Evolutionary conservation across 2,888 invertebrate genomes (phyloP).

Genomic region (Cactoblastis cactorum): DNA sequence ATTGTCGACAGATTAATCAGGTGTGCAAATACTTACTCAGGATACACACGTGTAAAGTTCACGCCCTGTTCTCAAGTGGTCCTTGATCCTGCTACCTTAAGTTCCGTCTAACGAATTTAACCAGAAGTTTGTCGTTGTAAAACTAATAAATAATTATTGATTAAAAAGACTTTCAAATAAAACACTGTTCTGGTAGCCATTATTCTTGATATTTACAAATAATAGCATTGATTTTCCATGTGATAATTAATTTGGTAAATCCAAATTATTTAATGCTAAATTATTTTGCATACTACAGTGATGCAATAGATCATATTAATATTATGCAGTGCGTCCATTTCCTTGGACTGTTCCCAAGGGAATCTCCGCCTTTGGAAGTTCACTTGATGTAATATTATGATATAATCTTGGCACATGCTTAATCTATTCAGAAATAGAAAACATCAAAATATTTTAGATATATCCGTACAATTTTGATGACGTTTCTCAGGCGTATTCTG

Average conservation of each 20-base stretch:
- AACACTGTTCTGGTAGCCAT: too few relatives aligned
- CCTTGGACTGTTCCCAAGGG: neutral
- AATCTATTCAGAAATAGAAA: neutral
- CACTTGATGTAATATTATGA: neutral
- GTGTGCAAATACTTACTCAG: too few relatives aligned
- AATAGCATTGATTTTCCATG: neutral
- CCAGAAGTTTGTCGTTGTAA: too few relatives aligned
- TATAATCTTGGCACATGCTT: neutral
- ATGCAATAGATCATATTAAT: conserved; percentile 2
- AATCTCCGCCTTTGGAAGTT: neutral
- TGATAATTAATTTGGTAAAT: neutral
- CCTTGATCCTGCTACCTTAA: too few relatives aligned
- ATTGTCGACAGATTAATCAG: too few relatives aligned
- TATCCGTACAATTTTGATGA: neutral
- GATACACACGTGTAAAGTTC: too few relatives aligned
- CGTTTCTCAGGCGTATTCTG: neutral
- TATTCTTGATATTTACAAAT: too few relatives aligned
- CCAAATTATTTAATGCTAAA: neutral
- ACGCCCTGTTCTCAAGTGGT: too few relatives aligned
- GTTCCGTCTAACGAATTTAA: too few relatives aligned
- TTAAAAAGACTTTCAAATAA: too few relatives aligned
- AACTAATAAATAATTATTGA: too few relatives aligned
- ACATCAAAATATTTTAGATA: neutral
- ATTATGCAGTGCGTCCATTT: conserved; percentile 8
- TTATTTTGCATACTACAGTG: neutral